A percentile compares a stretch with the other conserved stretches of the same genome.
These are phyloP conservation scores for Andrena flavipes DNA, from an alignment of 2,888 invertebrate genomes.

Conservation along the genomic window DNA sequence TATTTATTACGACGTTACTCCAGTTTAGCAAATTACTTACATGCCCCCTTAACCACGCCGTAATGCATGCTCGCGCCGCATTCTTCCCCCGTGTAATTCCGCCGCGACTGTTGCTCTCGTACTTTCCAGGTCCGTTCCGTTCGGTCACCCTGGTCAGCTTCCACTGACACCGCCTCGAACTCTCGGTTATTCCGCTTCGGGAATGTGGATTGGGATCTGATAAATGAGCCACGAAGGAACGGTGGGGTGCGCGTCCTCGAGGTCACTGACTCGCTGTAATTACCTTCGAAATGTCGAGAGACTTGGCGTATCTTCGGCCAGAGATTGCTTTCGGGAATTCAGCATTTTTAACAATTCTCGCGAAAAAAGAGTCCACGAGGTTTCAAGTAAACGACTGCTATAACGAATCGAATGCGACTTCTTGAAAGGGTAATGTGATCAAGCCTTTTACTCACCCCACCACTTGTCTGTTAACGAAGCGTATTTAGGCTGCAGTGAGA, in stretches of 20 bases:
- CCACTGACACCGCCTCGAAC: slow-evolving; percentile 43
- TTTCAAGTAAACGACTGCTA: neutral
- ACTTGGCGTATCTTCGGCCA: slow-evolving; percentile 19
- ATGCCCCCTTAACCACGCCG: slow-evolving; percentile 68
- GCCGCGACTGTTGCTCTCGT: slow-evolving; percentile 47
- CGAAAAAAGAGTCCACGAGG: neutral
- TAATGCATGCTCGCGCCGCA: slow-evolving; percentile 67
- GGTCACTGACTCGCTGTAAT: slow-evolving; percentile 36
- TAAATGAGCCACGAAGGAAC: slow-evolving; percentile 33
- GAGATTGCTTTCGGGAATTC: neutral
- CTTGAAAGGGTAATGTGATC: neutral
- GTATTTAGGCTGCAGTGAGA: neutral
- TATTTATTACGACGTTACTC: slow-evolving; percentile 73
- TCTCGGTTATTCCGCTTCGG: slow-evolving; percentile 50
- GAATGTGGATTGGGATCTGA: slow-evolving; percentile 57
- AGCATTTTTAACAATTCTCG: neutral
- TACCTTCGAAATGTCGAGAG: neutral
- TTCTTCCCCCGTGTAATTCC: slow-evolving; percentile 68
- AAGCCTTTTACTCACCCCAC: neutral
- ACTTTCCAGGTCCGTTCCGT: slow-evolving; percentile 18
- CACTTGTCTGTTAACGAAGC: neutral
- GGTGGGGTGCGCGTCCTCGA: neutral
- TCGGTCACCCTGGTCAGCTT: slow-evolving; percentile 16
- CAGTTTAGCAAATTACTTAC: slow-evolving; percentile 74
- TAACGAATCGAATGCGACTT: neutral